These are phyloP conservation scores for Rattus norvegicus DNA, from an alignment of 2,113 vertebrate genomes.

Conservation along the genomic window GRCr8 NC_086031.1:83230001-83230500, in stretches of 20 bases:
- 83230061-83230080: not conserved
- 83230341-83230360: not conserved
- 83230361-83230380: not conserved
- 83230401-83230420: not conserved
- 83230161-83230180: not conserved
- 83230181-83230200: not conserved
- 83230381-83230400: fast-evolving
- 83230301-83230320: not conserved
- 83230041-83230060: not conserved
- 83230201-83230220: not conserved
- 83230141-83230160: not conserved
- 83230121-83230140: not conserved
- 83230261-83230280: fast-evolving
- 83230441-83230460: not conserved
- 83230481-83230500: not conserved
- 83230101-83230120: not conserved
- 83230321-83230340: not conserved
- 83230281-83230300: not conserved
- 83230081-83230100: not conserved
- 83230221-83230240: no score
- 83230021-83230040: not conserved
- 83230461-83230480: not conserved
- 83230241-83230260: not conserved
- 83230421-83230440: not conserved
- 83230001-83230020: not conserved